Percentiles rank a stretch among this genome's conserved stretches.
Conservation (phyloP, 2,113 vertebrate genomes). For the Neofelis nebulosa region DNA sequence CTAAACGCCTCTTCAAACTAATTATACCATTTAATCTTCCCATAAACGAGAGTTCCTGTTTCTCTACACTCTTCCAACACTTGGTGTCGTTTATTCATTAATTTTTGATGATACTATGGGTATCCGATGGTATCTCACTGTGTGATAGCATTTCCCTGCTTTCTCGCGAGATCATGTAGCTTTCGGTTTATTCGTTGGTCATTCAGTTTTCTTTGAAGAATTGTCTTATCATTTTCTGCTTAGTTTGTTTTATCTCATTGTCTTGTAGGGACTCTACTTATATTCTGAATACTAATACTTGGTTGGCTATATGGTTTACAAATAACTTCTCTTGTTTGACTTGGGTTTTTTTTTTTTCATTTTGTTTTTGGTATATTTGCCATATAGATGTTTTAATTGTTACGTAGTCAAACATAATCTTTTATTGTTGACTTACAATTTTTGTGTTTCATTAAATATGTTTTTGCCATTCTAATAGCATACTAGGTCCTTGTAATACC, state of each 20-base stretch:
- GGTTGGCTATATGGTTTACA: background rate
- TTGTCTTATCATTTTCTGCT: background rate
- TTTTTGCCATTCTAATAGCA: background rate
- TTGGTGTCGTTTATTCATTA: background rate
- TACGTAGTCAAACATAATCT: background rate
- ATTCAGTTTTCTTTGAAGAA: background rate
- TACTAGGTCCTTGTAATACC: background rate
- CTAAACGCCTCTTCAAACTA: background rate
- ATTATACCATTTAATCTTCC: background rate
- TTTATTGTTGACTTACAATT: background rate
- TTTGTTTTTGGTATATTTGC: slow-evolving; percentile 4
- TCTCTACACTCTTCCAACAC: background rate
- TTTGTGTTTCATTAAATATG: background rate
- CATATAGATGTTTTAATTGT: background rate
- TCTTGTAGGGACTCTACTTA: background rate
- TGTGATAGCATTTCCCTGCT: background rate
- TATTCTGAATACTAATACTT: background rate
- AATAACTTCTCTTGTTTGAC: background rate
- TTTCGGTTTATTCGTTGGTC: background rate
- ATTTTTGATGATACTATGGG: background rate
- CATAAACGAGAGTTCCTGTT: background rate
- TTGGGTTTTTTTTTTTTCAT: background rate
- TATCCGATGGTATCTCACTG: background rate
- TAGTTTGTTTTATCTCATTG: background rate
- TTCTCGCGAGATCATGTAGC: background rate